These are phyloP conservation scores for Ceratosolen solmsi DNA, from an alignment of 1,140 invertebrate species.

Conservation along the genomic window DNA sequence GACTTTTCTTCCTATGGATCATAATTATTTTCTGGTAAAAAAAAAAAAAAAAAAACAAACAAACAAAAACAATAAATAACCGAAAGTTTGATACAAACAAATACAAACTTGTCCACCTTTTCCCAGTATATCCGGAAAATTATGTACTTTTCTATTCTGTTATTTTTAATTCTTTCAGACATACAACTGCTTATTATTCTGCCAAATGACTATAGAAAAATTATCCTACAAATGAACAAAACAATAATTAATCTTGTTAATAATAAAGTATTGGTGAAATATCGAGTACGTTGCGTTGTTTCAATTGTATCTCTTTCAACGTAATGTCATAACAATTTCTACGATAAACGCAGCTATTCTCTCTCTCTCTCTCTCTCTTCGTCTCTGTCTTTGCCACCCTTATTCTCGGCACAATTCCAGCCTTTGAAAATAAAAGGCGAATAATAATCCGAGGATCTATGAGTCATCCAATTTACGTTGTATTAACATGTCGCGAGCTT, in stretches of 20 bases:
- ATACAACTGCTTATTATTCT: no score
- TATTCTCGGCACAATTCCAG: neutral
- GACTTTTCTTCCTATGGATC: no score
- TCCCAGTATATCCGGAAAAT: no score
- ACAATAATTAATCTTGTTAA: neutral
- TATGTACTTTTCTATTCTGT: no score
- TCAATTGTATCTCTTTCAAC: neutral
- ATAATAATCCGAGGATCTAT: neutral
- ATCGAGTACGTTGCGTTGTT: neutral
- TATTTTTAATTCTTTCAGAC: no score
- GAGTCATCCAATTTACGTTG: slow-evolving; percentile 33
- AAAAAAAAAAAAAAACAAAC: no score
- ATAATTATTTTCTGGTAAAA: no score
- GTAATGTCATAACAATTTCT: neutral
- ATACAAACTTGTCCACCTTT: no score
- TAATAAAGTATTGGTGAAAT: neutral
- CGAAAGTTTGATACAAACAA: no score
- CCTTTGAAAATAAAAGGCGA: neutral
- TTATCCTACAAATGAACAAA: no score
- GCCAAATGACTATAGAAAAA: no score
- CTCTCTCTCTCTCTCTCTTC: neutral
- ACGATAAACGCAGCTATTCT: neutral
- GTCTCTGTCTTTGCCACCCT: neutral
- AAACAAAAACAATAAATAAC: no score
- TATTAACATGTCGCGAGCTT: slow-evolving; percentile 35